Conservation (phyloP, 2,888 invertebrate species). For the Actias luna region DNA sequence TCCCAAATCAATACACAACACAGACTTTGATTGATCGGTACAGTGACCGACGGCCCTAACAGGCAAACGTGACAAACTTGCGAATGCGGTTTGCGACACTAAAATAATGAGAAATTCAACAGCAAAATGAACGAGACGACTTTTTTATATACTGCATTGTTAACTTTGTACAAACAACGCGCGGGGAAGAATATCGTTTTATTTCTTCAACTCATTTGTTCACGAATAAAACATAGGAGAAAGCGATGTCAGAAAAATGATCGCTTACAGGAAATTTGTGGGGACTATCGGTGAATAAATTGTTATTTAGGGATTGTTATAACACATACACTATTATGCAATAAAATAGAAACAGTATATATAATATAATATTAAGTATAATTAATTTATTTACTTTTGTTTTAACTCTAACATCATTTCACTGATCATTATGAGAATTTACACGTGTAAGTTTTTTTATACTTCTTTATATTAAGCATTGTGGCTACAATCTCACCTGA, state of each 20-base stretch:
- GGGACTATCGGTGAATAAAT: conserved; percentile 9
- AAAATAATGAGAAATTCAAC: neutral
- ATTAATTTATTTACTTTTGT: too few relatives aligned
- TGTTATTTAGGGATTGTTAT: conserved; percentile 4
- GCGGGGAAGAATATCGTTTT: conserved; percentile 24
- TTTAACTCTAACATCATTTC: too few relatives aligned
- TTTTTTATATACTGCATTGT: neutral
- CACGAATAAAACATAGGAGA: conserved; percentile 30
- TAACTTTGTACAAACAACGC: conserved; percentile 7
- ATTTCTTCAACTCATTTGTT: conserved; percentile 28
- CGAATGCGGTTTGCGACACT: neutral
- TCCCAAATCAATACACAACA: conserved; percentile 19
- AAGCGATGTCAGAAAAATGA: conserved; percentile 27
- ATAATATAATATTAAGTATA: too few relatives aligned
- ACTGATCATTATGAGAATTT: too few relatives aligned
- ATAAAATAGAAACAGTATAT: too few relatives aligned
- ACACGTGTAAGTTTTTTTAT: too few relatives aligned
- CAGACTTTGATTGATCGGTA: conserved; percentile 20
- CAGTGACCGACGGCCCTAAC: conserved; percentile 11
- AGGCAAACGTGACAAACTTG: neutral
- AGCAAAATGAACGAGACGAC: neutral
- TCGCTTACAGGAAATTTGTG: conserved; percentile 23
- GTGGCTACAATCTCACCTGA: too few relatives aligned
- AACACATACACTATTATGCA: too few relatives aligned
- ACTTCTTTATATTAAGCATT: too few relatives aligned